Percentiles rank a stretch among this genome's conserved stretches.
phyloP scores from a whole-genome alignment of 2,888 invertebrate genomes.

The Synergus umbraculus region DNA sequence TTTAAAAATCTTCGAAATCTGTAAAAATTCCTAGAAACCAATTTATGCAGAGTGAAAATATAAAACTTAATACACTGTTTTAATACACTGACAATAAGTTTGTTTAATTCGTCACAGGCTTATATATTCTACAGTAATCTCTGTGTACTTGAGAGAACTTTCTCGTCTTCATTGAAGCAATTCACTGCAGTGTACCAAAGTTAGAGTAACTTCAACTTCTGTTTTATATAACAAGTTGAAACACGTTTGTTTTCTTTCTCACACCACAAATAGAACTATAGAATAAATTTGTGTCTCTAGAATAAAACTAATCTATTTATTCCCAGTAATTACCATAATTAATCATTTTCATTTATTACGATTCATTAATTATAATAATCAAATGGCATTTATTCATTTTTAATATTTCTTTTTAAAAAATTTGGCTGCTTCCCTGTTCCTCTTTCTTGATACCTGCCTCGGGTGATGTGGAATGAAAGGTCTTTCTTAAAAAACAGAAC shows the following conservation, averaged over 20 bases:
- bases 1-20: too few species aligned
- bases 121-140: background rate
- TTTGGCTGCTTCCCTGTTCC: background rate
- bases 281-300: background rate
- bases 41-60: too few species aligned
- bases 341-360: background rate
- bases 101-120: background rate
- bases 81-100: background rate
- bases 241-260: background rate
- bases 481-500: background rate
- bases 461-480: background rate
- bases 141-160: background rate
- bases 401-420: background rate
- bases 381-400: background rate
- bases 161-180: background rate
- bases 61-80: background rate
- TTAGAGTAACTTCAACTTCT: background rate
- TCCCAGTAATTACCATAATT: background rate
- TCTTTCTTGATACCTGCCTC: background rate
- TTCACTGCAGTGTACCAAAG: background rate
- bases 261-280: background rate
- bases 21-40: too few species aligned
- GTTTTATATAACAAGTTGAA: background rate
- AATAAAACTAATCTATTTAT: background rate
- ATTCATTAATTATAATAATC: too few species aligned